phyloP scores from a whole-genome alignment of 2,113 vertebrate genomes.

The Corynorhinus townsendii region DNA sequence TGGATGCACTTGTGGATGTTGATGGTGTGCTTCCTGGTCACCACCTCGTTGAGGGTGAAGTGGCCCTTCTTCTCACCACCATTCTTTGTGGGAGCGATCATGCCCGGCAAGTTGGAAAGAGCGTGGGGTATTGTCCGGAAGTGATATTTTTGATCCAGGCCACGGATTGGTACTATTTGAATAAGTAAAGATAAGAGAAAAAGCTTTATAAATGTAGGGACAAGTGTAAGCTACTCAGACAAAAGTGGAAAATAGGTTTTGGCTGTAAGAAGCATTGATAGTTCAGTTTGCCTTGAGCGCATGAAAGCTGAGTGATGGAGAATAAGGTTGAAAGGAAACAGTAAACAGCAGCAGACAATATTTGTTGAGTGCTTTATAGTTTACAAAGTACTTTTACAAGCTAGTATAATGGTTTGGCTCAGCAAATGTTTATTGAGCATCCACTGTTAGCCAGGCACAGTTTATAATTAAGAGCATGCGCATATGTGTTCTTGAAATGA shows the following conservation, averaged over 20 bases:
- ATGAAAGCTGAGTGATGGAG: background rate
- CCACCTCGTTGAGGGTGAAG: too few relatives aligned
- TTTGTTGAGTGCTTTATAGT: background rate
- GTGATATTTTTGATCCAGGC: background rate
- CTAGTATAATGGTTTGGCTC: background rate
- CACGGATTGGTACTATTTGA: background rate
- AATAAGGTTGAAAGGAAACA: background rate
- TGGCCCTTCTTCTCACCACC: too few relatives aligned
- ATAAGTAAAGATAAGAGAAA: background rate
- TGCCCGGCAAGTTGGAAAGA: too few relatives aligned
- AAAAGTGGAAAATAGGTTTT: background rate
- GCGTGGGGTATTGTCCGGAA: background rate
- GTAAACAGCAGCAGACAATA: background rate
- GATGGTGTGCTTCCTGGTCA: too few relatives aligned
- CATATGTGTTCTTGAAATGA: accelerated
- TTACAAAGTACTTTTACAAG: background rate
- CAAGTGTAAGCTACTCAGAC: background rate
- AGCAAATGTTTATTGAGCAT: background rate
- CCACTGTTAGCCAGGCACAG: background rate
- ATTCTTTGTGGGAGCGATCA: too few relatives aligned
- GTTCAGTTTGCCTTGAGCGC: background rate
- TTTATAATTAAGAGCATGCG: background rate
- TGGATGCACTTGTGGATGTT: too few relatives aligned
- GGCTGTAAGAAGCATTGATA: background rate
- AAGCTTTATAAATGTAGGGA: background rate